A percentile compares a stretch with the other conserved stretches of the same genome.
phyloP scores from a whole-genome alignment of 2,888 invertebrate genomes.

The Eristalis intricaria region DNA sequence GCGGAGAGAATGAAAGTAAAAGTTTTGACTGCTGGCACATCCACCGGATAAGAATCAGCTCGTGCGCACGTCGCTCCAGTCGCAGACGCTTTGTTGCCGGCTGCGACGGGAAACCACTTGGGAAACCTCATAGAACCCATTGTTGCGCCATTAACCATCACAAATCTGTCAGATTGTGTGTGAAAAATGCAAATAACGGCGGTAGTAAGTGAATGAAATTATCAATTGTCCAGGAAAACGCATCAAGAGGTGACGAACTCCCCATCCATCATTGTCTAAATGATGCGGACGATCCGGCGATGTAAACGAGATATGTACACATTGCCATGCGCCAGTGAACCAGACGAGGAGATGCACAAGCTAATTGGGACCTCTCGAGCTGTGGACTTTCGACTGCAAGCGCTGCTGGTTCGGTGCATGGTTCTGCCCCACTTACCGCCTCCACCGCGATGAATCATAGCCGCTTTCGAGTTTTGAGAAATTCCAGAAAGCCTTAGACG shows the following conservation, averaged over 20 bases:
- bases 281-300: not conserved
- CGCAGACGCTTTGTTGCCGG: not conserved
- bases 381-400: not conserved
- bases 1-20: slow-evolving; percentile 34
- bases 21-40: slow-evolving; percentile 18
- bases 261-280: not conserved
- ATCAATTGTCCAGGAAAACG: not conserved
- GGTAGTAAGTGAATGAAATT: not conserved
- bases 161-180: slow-evolving; percentile 24
- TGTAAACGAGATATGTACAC: not conserved
- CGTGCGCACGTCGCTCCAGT: not conserved
- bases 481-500: not conserved
- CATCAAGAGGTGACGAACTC: not conserved
- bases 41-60: slow-evolving; percentile 20
- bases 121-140: slow-evolving; percentile 5
- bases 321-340: slow-evolving; percentile 1
- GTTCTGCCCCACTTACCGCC: not conserved
- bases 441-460: not conserved
- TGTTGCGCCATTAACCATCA: slow-evolving; percentile 13
- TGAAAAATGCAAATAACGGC: slow-evolving; percentile 28
- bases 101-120: not conserved
- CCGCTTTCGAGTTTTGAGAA: not conserved
- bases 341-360: not conserved
- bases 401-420: not conserved
- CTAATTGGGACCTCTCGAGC: not conserved